Percentiles rank a stretch among this genome's conserved stretches.
Evolutionary conservation across 1,140 invertebrate species (phyloP).

Genomic region (Aphidius gifuensis): DNA sequence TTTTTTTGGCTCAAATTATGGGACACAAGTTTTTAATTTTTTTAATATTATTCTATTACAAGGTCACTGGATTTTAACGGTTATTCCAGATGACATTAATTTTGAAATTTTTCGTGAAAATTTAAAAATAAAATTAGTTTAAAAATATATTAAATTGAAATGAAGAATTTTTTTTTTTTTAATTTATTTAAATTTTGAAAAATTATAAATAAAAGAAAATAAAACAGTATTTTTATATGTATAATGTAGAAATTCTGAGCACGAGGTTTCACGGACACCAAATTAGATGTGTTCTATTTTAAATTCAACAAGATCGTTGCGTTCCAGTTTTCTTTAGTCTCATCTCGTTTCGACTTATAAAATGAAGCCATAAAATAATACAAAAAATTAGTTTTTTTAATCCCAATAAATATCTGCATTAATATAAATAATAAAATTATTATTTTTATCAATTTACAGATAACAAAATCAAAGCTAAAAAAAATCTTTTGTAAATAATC

Average conservation of each 20-base stretch:
- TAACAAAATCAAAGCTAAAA: too few relatives aligned
- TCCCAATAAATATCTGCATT: too few relatives aligned
- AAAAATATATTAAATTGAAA: background rate
- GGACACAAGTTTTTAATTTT: too few relatives aligned
- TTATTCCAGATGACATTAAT: background rate
- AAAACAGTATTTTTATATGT: constrained; percentile 24
- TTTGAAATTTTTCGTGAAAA: background rate
- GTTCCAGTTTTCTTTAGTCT: constrained; percentile 42
- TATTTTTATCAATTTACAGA: too few relatives aligned
- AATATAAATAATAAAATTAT: background rate
- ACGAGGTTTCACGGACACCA: constrained; percentile 53
- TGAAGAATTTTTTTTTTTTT: background rate
- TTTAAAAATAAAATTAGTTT: too few relatives aligned
- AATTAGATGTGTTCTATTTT: constrained; percentile 55
- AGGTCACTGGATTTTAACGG: background rate
- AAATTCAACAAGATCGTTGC: constrained; percentile 27
- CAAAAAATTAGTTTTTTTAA: too few relatives aligned
- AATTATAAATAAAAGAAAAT: background rate
- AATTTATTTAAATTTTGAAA: too few relatives aligned
- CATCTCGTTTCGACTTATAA: constrained; percentile 28
- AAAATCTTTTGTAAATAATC: background rate
- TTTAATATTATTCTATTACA: background rate
- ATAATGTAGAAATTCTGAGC: constrained; percentile 33
- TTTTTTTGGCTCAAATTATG: too few relatives aligned
- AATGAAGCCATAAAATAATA: background rate